Evolutionary conservation across 2,888 invertebrate genomes (phyloP).

Genomic region (Ferdinandea cuprea): DNA sequence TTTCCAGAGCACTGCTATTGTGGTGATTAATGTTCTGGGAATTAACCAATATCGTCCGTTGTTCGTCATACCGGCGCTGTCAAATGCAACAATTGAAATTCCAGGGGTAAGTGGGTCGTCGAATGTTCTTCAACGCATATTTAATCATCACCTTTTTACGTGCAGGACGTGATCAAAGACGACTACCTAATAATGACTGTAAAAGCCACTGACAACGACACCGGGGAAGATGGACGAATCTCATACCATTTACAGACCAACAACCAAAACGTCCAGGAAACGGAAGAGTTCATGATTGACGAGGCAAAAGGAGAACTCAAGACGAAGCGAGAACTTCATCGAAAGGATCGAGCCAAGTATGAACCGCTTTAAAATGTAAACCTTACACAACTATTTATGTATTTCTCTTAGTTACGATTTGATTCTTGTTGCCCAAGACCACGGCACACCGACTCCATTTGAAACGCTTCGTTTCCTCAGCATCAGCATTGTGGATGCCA

Average conservation of each 20-base stretch:
- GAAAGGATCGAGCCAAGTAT: slow-evolving; percentile 87
- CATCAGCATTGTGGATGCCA: slow-evolving; percentile 90
- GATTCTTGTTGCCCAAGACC: slow-evolving; percentile 91
- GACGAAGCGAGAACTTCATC: slow-evolving; percentile 90
- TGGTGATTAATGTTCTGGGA: slow-evolving; percentile 90
- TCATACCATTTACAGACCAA: slow-evolving; percentile 90
- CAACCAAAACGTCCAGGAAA: slow-evolving; percentile 90
- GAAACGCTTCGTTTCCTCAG: slow-evolving; percentile 90
- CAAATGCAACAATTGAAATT: slow-evolving; percentile 91
- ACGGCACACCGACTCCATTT: slow-evolving; percentile 91
- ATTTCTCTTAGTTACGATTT: slow-evolving; percentile 87
- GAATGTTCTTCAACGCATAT: background rate
- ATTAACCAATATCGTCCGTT: slow-evolving; percentile 93
- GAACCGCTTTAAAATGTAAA: background rate
- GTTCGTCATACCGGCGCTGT: slow-evolving; percentile 90
- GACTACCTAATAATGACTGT: slow-evolving; percentile 92
- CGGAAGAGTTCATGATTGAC: slow-evolving; percentile 92
- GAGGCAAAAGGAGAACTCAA: slow-evolving; percentile 90
- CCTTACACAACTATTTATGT: background rate
- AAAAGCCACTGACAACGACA: slow-evolving; percentile 91
- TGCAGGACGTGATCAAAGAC: slow-evolving; percentile 88
- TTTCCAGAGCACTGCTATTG: slow-evolving; percentile 87
- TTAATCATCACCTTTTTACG: too few species aligned
- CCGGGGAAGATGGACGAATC: slow-evolving; percentile 92
- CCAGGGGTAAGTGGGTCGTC: slow-evolving; percentile 87